Evolutionary conservation across 2,113 vertebrate genomes (phyloP).

Genomic region (Psittacula cyanocephala): DNA sequence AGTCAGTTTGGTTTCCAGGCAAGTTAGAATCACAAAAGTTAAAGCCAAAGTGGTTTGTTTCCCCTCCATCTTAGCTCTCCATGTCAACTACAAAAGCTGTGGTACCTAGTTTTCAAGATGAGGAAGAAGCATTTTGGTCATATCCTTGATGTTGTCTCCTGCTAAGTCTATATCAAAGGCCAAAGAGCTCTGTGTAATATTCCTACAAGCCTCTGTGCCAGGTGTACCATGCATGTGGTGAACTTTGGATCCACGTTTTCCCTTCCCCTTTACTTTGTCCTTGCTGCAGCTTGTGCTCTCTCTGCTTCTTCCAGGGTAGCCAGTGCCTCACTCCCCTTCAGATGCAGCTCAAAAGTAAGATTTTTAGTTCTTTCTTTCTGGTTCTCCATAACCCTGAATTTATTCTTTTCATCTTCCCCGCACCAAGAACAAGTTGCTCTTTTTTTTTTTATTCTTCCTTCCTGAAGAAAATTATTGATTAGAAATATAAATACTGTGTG

Average conservation of each 20-base stretch:
- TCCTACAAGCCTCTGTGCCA: background rate
- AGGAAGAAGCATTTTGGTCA: background rate
- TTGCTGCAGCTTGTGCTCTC: background rate
- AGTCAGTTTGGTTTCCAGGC: background rate
- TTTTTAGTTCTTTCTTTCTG: background rate
- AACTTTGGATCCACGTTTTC: background rate
- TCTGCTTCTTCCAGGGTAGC: background rate
- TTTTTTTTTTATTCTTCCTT: background rate
- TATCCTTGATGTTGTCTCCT: background rate
- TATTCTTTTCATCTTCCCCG: background rate
- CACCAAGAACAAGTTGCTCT: background rate
- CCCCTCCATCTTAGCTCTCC: background rate
- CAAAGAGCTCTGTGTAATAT: background rate
- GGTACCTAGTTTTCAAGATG: background rate
- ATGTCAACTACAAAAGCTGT: background rate
- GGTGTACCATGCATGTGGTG: background rate
- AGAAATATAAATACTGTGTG: background rate
- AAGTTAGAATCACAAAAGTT: no score
- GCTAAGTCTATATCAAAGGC: background rate
- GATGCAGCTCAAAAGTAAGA: background rate
- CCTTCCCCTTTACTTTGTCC: background rate
- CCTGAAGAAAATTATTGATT: background rate
- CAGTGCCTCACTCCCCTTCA: background rate
- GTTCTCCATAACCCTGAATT: fast-evolving
- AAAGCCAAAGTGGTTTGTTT: background rate